Conservation (phyloP, 2,797 vertebrate species). For the Psittacula derbiana region DNA sequence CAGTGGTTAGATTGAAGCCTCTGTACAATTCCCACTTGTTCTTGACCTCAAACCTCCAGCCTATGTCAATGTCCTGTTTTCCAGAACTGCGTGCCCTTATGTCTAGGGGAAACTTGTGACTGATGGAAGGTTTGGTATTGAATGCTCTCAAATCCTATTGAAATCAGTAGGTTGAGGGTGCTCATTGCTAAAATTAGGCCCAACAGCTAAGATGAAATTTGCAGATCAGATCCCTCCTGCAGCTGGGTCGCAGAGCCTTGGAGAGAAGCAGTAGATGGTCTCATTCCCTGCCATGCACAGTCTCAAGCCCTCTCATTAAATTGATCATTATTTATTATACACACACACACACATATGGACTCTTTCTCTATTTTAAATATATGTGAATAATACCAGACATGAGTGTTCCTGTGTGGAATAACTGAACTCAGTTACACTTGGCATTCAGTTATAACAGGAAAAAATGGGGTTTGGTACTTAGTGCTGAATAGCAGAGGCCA, state of each 20-base stretch:
- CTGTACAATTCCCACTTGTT: conserved; percentile 24
- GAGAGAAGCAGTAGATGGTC: background rate
- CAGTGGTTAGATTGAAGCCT: conserved; percentile 21
- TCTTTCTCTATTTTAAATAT: background rate
- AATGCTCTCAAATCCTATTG: background rate
- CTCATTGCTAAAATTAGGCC: background rate
- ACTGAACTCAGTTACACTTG: background rate
- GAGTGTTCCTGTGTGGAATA: background rate
- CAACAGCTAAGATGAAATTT: background rate
- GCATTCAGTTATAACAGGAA: background rate
- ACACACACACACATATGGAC: background rate
- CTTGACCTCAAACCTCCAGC: conserved; percentile 5
- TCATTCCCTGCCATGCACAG: background rate
- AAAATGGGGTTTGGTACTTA: background rate
- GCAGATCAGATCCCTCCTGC: background rate
- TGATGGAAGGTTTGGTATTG: background rate
- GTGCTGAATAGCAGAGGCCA: conserved; percentile 8
- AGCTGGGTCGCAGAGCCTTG: background rate
- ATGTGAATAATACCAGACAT: background rate
- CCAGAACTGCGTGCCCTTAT: background rate
- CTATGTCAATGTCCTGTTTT: background rate
- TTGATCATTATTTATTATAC: background rate
- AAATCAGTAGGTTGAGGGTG: background rate
- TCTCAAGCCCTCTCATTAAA: background rate
- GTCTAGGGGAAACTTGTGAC: conserved; percentile 41